Evolutionary conservation across 1,140 invertebrate genomes (phyloP), one percentile per base, ranked within the genome.

Genomic region (Vanessa tameamea): DNA sequence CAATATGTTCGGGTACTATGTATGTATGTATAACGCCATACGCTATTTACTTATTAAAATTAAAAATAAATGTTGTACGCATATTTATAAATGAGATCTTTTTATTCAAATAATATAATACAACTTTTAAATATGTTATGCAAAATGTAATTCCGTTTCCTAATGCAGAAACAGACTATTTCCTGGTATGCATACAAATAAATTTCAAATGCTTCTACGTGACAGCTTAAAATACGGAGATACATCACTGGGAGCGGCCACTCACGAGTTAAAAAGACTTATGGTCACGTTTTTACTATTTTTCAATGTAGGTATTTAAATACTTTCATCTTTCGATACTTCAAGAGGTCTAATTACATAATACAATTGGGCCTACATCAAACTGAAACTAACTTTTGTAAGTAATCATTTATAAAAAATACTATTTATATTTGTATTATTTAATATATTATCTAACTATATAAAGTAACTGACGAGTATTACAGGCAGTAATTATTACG

Each of bases 151-250:
- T 68, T 47, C 66, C 51, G 53, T 68, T 57, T 68, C 15, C 66
- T 53, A 55, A 53, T 53, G 66, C 50, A 68, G 53, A 68, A 68
- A 53, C 66, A 16, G 37, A 31, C 66, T 57, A 57, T 68, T 68
- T 47, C 53, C 53, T 55, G 51, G 31, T 51, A 68, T 68, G 66
- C 66, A 68, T 68, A 68, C 66, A 68, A 68, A 68, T 68, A 68
- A 57, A 55, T 68, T 68, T 68, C 66, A 68, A 68, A 68, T 53
- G 53, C 51, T 68, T 57, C 53, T 57, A 57, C 53, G 53, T 57
- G 53, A 57, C 53, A 57, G 53, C 53, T 57, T 57, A 57, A 57
- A 57, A 57, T 57, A 57, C 53, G 53, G 53, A 57, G 53, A 57
- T 57, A 26, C 53, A 57, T 57, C 20, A 23, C 16, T 16, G 20